Evolutionary conservation across 2,113 vertebrate species (phyloP).

Genomic region (Rhinogobius similis): DNA sequence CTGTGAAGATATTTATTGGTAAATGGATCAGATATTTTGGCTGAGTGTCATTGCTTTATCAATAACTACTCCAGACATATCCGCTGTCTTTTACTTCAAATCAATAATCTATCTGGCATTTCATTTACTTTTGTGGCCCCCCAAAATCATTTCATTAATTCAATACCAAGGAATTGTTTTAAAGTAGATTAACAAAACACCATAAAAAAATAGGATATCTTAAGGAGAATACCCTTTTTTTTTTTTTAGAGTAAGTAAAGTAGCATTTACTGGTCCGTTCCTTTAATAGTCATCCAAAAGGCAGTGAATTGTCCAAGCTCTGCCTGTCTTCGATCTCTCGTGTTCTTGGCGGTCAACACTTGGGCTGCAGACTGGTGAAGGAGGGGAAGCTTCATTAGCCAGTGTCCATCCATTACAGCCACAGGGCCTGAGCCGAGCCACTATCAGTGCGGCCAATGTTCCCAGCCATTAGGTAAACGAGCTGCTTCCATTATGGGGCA

Average conservation of each 20-base stretch:
- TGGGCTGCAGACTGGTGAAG: conserved; percentile 40
- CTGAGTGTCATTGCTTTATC: conserved; percentile 55
- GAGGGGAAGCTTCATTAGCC: conserved; percentile 65
- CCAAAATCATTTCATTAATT: conserved; percentile 27
- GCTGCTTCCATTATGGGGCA: conserved; percentile 69
- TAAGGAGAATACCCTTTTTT: too few relatives aligned
- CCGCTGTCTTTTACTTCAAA: conserved; percentile 40
- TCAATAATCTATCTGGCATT: conserved; percentile 68
- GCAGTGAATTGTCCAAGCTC: conserved; percentile 22
- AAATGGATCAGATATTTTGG: conserved; percentile 28
- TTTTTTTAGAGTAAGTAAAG: not conserved
- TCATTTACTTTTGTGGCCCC: conserved; percentile 42
- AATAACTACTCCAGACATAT: conserved; percentile 54
- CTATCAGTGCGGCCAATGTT: conserved; percentile 70
- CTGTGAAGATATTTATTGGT: conserved; percentile 19
- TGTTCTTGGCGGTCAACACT: conserved; percentile 57
- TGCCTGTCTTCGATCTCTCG: conserved; percentile 45
- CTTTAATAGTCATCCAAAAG: conserved; percentile 26
- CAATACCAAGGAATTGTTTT: conserved; percentile 13
- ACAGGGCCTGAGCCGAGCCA: conserved; percentile 58
- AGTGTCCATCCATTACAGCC: conserved; percentile 75
- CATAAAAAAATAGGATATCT: too few relatives aligned
- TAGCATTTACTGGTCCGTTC: conserved; percentile 10
- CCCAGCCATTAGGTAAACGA: conserved; percentile 79
- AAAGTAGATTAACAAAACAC: conserved; percentile 3